These are phyloP conservation scores for Podabrus alpinus DNA, from an alignment of 2,888 invertebrate genomes.

Conservation along the genomic window DNA sequence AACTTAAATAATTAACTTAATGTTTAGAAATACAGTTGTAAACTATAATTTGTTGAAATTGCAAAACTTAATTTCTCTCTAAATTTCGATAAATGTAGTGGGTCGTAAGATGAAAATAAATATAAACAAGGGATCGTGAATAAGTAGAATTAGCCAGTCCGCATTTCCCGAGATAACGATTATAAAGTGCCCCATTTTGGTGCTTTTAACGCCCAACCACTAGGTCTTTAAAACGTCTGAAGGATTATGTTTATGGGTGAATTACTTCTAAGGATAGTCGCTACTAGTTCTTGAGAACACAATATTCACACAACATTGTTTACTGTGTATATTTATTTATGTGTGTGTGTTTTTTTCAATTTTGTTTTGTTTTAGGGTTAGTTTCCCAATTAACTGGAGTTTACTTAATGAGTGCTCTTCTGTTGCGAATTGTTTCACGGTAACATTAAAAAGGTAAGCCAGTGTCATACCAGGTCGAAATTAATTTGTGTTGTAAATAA, in stretches of 20 bases:
- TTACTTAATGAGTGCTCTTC: slow-evolving; percentile 22
- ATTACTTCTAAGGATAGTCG: slow-evolving; percentile 13
- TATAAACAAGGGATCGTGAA: slow-evolving; percentile 17
- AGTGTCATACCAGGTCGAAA: slow-evolving; percentile 13
- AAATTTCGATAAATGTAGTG: slow-evolving; percentile 8
- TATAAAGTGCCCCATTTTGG: slow-evolving; percentile 23
- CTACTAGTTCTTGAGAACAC: slow-evolving; percentile 2
- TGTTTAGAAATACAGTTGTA: not conserved
- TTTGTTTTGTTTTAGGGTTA: slow-evolving; percentile 20
- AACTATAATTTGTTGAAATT: not conserved
- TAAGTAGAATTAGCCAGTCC: slow-evolving; percentile 22
- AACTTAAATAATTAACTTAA: not conserved
- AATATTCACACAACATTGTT: not conserved
- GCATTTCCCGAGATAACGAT: slow-evolving; percentile 21
- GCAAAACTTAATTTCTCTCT: not conserved
- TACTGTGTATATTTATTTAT: not conserved
- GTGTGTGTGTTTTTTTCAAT: not conserved
- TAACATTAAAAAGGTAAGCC: slow-evolving; percentile 24
- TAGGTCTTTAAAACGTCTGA: slow-evolving; percentile 23
- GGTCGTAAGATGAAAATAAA: slow-evolving; percentile 14
- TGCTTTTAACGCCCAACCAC: slow-evolving; percentile 20
- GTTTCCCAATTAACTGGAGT: slow-evolving; percentile 19
- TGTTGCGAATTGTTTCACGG: slow-evolving; percentile 17
- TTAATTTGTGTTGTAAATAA: slow-evolving; percentile 17
- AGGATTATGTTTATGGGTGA: slow-evolving; percentile 21